These are phyloP conservation scores for Drosophila subquinaria DNA, from an alignment of 2,888 invertebrate genomes.

Conservation along the genomic window DNA sequence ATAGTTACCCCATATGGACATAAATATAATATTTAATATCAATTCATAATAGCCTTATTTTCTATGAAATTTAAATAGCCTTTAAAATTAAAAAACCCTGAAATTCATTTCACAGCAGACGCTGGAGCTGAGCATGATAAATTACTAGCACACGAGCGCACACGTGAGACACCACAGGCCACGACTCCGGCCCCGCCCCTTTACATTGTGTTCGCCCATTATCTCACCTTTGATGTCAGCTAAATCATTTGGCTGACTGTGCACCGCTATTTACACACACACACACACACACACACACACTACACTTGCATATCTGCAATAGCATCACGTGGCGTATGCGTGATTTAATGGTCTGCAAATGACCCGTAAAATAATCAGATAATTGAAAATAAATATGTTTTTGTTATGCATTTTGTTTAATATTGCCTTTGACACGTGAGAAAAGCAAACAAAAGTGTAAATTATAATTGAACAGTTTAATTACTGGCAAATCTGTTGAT, in stretches of 20 bases:
- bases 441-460: slow-evolving; percentile 10
- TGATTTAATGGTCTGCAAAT: slow-evolving; percentile 24
- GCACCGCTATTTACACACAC: slow-evolving; percentile 10
- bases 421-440: background rate
- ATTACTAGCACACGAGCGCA: slow-evolving; percentile 56
- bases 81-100: slow-evolving; percentile 3
- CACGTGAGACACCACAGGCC: slow-evolving; percentile 27
- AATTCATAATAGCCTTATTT: no score
- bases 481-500: background rate
- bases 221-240: slow-evolving; percentile 22
- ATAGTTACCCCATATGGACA: no score
- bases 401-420: slow-evolving; percentile 4
- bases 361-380: slow-evolving; percentile 19
- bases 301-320: background rate
- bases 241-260: slow-evolving; percentile 36
- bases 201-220: slow-evolving; percentile 19
- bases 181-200: slow-evolving; percentile 8
- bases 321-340: slow-evolving; percentile 39
- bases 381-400: slow-evolving; percentile 27
- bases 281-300: background rate
- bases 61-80: no score
- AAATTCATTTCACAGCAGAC: slow-evolving; percentile 20
- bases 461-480: slow-evolving; percentile 13
- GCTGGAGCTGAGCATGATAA: slow-evolving; percentile 42
- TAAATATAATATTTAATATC: no score